Evolutionary conservation across 1,140 invertebrate genomes (phyloP).

Genomic region (Pogonus chalceus): DNA sequence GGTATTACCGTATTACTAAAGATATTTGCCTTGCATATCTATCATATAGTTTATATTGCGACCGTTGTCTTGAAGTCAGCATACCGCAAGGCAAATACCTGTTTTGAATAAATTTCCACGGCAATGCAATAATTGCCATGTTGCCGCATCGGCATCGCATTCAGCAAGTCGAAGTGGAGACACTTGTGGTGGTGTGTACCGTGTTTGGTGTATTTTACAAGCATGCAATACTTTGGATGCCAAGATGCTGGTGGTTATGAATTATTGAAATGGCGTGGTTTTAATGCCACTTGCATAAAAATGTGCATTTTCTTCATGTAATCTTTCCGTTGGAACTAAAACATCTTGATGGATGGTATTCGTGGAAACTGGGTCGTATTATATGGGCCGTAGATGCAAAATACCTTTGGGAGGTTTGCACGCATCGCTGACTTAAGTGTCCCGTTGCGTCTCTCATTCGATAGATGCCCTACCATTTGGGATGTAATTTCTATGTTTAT

Average conservation of each 20-base stretch:
- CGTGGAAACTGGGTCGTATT: background rate
- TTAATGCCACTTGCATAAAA: background rate
- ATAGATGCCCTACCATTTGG: no score
- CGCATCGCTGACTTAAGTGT: background rate
- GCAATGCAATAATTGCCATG: background rate
- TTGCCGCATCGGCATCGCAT: background rate
- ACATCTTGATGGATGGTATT: background rate
- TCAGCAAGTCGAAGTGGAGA: background rate
- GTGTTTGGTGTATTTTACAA: background rate
- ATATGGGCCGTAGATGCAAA: background rate
- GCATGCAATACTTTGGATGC: background rate
- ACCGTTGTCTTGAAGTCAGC: background rate
- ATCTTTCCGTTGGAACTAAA: background rate
- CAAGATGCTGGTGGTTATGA: background rate
- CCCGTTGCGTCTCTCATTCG: background rate
- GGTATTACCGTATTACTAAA: background rate
- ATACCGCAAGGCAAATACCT: background rate
- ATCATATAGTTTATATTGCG: background rate
- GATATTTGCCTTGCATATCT: background rate
- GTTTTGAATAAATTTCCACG: conserved; percentile 1
- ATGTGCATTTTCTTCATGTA: background rate
- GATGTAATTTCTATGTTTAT: no score
- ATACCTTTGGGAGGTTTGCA: background rate
- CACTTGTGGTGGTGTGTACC: background rate
- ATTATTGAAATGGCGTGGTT: conserved; percentile 1